Base-by-base conservation (phyloP, 2,888 invertebrate genomes). In the Chydorus sphaericus region DNA sequence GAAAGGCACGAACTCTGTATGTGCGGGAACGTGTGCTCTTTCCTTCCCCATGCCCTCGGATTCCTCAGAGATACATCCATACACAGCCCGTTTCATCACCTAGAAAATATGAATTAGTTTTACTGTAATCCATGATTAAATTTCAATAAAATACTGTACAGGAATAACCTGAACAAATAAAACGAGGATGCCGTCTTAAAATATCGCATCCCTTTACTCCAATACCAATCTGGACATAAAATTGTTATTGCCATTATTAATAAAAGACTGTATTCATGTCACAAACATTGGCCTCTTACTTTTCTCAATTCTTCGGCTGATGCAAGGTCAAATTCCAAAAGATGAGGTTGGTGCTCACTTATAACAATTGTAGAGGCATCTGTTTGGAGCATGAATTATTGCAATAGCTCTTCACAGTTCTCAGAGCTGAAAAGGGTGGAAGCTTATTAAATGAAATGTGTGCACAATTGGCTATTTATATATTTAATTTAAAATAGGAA, bases 321-420 rank as follows among this genome's bases (percentile, higher is more conserved):
- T 33, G 76, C 78, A 28, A 94, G 72, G 74, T 96, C 91, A 66
- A 91, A 82, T 67, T 92, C 89, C 51, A 96, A 78, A 33, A 96
- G 73, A 68, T 85, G 85, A 61, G 85, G 81, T 67, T 93, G 91
- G 68, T 93, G 87, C 1, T 94, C 96, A 11, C 90, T 94, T 77
- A 96, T 81, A 48, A 94, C 71, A 30, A 96, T 69, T 59, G 85
- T 80, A 6, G 77, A 73, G 16, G 82, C 81, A 4, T 79, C 77
- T 60, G 68, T 70, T 72, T 85, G 83, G 58, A 86, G 74, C 77
- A 93, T 81, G 67, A 93, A 92, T 66, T 92, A 91, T n/a, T n/a
- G n/a, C n/a, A n/a, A n/a, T 90, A 94, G 91, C 65, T 93, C 90
- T 58, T 76, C 77, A 84, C 94, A 84, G 65, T 84, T 82, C 54